Evolutionary conservation across 2,113 vertebrate genomes (phyloP).

Genomic region (Cynoglossus semilaevis): DNA sequence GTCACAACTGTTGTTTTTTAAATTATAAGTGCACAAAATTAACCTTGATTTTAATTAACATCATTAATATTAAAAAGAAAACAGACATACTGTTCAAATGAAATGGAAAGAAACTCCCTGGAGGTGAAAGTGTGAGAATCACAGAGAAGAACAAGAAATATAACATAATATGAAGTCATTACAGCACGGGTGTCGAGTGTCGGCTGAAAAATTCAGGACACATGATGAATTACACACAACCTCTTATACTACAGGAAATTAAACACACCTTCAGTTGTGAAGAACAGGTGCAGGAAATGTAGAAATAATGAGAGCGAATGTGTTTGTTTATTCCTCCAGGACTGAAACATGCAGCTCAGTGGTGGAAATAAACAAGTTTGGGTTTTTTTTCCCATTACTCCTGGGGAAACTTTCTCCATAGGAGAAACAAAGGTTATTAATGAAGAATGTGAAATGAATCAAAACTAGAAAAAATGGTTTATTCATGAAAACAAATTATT

Average conservation of each 20-base stretch:
- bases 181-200: conserved; percentile 28
- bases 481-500: no score
- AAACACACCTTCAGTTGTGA: conserved; percentile 14
- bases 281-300: conserved; percentile 20
- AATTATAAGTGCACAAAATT: no score
- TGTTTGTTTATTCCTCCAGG: conserved; percentile 19
- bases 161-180: conserved; percentile 17
- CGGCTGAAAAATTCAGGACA: conserved; percentile 26
- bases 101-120: no score
- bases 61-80: no score
- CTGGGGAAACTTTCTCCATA: conserved; percentile 22
- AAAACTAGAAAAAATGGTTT: no score
- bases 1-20: no score
- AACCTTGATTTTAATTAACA: no score
- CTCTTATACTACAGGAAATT: conserved; percentile 12
- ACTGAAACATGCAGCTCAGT: conserved; percentile 12
- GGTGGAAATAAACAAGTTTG: conserved; percentile 40
- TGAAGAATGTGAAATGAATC: no score
- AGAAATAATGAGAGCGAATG: conserved; percentile 17
- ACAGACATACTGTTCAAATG: no score
- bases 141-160: conserved; percentile 5
- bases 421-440: conserved; percentile 9
- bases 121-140: conserved; percentile 66
- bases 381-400: conserved; percentile 14
- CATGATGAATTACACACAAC: conserved; percentile 1